Conservation (phyloP, 2,888 invertebrate species). For the Patella depressa region DNA sequence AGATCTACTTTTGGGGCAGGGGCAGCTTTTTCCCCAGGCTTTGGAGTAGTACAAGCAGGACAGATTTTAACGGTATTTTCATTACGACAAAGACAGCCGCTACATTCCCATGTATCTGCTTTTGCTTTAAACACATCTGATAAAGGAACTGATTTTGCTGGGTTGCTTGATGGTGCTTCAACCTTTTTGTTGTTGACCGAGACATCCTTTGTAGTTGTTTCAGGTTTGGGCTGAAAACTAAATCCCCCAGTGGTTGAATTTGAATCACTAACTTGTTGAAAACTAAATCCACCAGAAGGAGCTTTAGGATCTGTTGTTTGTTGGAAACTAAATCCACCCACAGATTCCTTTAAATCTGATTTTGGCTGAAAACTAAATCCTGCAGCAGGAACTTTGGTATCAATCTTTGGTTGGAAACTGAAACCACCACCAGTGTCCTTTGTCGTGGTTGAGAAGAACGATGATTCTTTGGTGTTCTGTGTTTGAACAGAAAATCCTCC, state of each 20-base stretch:
- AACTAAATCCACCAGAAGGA: background rate
- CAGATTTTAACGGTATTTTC: constrained; percentile 60
- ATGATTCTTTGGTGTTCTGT: background rate
- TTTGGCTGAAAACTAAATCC: too few relatives aligned
- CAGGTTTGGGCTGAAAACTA: background rate
- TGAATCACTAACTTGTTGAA: constrained; percentile 2
- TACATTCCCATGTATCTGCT: constrained; percentile 79
- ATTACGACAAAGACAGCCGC: constrained; percentile 78
- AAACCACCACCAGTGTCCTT: too few relatives aligned
- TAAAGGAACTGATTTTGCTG: constrained; percentile 35
- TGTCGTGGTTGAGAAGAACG: too few relatives aligned
- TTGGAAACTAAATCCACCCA: too few relatives aligned
- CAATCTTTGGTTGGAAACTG: too few relatives aligned
- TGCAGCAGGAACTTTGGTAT: background rate
- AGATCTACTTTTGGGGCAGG: constrained; percentile 6
- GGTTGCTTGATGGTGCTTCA: too few relatives aligned
- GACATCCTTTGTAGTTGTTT: background rate
- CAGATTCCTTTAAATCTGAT: too few relatives aligned
- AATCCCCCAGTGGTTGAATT: constrained; percentile 6
- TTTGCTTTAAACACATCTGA: constrained; percentile 74
- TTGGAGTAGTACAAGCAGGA: constrained; percentile 52
- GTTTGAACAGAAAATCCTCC: constrained; percentile 19
- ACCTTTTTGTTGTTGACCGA: too few relatives aligned
- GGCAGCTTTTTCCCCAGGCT: constrained; percentile 13
- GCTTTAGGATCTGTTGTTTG: background rate